Evolutionary conservation across 2,797 vertebrate species (phyloP).

Genomic region (Neosilurus mollespiculum): DNA sequence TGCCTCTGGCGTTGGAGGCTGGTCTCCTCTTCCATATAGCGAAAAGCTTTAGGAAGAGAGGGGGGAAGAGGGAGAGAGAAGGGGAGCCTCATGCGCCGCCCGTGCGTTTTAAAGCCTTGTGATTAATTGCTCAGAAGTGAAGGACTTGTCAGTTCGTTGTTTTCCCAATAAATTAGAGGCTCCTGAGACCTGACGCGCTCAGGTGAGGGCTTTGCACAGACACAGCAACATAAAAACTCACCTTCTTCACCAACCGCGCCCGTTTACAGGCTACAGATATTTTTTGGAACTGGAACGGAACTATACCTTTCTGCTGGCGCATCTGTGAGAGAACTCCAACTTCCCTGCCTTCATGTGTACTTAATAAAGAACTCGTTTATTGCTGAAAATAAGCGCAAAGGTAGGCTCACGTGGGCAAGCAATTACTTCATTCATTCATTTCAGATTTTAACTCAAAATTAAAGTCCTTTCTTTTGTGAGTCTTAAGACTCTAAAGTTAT

Average conservation of each 20-base stretch:
- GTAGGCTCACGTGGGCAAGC: neutral
- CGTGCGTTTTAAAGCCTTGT: constrained; percentile 60
- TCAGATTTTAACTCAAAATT: neutral
- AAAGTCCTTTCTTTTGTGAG: neutral
- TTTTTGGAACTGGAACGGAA: constrained; percentile 39
- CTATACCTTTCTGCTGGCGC: constrained; percentile 14
- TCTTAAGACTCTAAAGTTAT: neutral
- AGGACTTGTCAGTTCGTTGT: constrained; percentile 67
- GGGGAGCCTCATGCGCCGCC: constrained; percentile 51
- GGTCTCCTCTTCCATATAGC: constrained; percentile 57
- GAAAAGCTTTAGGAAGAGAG: constrained; percentile 57
- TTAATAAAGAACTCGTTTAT: constrained; percentile 32
- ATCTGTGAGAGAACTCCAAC: constrained; percentile 22
- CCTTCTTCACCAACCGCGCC: constrained; percentile 55
- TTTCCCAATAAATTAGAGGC: constrained; percentile 72
- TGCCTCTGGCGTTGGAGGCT: constrained; percentile 68
- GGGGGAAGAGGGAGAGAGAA: constrained; percentile 51
- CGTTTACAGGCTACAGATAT: constrained; percentile 59
- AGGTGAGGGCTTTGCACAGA: constrained; percentile 64
- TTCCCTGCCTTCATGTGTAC: constrained; percentile 64
- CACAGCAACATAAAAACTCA: constrained; percentile 52
- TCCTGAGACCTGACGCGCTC: constrained; percentile 68
- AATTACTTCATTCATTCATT: neutral
- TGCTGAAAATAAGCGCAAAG: constrained; percentile 48
- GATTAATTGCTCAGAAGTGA: constrained; percentile 73